phyloP scores from a whole-genome alignment of 2,797 vertebrate species.

The Acridotheres tristis region DNA sequence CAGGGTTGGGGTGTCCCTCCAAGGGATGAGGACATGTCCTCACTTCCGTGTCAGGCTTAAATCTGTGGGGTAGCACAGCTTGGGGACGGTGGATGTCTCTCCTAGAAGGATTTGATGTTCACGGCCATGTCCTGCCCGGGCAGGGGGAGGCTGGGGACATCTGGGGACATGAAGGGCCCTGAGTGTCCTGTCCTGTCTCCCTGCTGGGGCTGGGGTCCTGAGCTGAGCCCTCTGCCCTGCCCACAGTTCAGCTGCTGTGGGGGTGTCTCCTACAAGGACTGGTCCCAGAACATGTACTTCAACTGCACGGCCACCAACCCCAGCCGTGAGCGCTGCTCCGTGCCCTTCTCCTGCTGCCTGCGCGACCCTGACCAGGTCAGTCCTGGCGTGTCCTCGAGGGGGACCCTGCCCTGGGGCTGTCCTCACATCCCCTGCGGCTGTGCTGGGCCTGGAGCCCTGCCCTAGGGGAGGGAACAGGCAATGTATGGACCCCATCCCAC shows the following conservation, averaged over 20 bases:
- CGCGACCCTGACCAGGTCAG: slow-evolving; percentile 75
- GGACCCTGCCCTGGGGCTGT: not conserved
- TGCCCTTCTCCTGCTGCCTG: slow-evolving; percentile 94
- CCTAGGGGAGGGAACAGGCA: not conserved
- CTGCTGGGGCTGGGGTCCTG: not conserved
- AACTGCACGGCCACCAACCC: slow-evolving; percentile 85
- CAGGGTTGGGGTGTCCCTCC: not conserved
- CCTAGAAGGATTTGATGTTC: rapidly evolving
- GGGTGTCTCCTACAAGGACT: slow-evolving; percentile 86
- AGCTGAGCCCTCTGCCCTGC: not conserved
- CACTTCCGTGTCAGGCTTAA: not conserved
- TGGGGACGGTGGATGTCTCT: not conserved
- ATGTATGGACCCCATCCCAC: not conserved
- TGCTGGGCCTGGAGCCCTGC: not conserved
- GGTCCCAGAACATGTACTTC: slow-evolving; percentile 95
- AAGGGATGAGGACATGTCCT: rapidly evolving
- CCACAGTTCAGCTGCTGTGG: slow-evolving; percentile 92
- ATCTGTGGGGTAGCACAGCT: rapidly evolving
- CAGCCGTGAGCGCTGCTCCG: slow-evolving; percentile 89
- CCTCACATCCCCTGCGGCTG: not conserved
- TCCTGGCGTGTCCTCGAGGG: too few relatives aligned
- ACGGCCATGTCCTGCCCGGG: rapidly evolving
- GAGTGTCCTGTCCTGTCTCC: not conserved
- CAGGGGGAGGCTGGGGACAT: not conserved
- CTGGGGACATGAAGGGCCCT: rapidly evolving